Evolutionary conservation across 2,888 invertebrate species (phyloP).

Genomic region (Antitype chi): DNA sequence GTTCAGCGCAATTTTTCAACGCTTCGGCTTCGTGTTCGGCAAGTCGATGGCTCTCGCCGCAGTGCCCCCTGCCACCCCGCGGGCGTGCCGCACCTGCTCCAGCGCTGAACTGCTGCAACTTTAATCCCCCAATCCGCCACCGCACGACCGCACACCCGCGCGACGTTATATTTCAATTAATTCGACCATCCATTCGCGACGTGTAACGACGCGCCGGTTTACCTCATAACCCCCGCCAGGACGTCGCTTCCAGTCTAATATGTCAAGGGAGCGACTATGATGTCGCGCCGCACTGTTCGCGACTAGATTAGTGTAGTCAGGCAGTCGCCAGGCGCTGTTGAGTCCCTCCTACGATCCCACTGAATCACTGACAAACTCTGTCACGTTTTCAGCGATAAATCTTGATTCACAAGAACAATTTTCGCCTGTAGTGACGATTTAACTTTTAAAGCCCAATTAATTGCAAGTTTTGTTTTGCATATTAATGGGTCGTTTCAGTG

Average conservation of each 20-base stretch:
- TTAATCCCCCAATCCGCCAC: conserved; percentile 87
- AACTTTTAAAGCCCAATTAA: conserved; percentile 81
- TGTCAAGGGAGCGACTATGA: conserved; percentile 70
- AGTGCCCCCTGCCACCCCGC: conserved; percentile 71
- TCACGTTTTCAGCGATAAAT: conserved; percentile 75
- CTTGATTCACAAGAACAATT: conserved; percentile 75
- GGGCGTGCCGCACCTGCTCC: conserved; percentile 80
- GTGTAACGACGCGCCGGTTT: conserved; percentile 82
- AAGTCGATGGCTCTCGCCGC: conserved; percentile 81
- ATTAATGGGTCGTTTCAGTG: conserved; percentile 77
- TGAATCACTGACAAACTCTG: conserved; percentile 59
- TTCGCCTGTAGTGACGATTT: conserved; percentile 74
- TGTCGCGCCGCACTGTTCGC: conserved; percentile 44
- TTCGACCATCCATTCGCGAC: conserved; percentile 86
- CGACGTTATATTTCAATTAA: conserved; percentile 90
- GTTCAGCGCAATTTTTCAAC: conserved; percentile 89
- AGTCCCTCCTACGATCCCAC: conserved; percentile 31
- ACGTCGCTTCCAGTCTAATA: conserved; percentile 67
- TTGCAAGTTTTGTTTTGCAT: conserved; percentile 84
- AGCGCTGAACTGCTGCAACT: conserved; percentile 85
- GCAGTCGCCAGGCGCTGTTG: conserved; percentile 38
- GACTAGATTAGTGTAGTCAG: conserved; percentile 39
- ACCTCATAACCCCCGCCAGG: conserved; percentile 79
- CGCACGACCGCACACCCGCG: conserved; percentile 85
- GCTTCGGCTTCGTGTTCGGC: conserved; percentile 86